Percentiles rank a stretch among this genome's conserved stretches.
Conservation (phyloP, 37 sponge, comb jelly and placozoan species). For the Halisarca cf. caerulea region DNA sequence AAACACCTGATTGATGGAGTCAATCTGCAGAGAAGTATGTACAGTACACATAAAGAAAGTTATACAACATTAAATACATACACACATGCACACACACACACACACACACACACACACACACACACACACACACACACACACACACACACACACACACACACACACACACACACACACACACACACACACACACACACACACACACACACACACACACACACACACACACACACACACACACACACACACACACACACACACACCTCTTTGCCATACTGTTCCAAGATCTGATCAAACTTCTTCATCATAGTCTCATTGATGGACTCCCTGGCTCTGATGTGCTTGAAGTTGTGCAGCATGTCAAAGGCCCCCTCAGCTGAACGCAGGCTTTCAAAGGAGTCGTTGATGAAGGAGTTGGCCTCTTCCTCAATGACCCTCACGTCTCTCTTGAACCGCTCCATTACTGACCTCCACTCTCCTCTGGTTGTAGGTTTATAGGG, state of each 20-base stretch:
- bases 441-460: constrained; percentile 90
- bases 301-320: constrained; percentile 97
- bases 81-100: too few relatives aligned
- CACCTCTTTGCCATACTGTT: constrained; percentile 90
- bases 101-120: too few relatives aligned
- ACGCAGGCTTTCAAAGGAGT: constrained; percentile 93
- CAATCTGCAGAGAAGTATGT: constrained; percentile 43
- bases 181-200: too few relatives aligned
- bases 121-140: too few relatives aligned
- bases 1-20: constrained; percentile 83
- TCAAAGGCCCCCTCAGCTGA: constrained; percentile 99
- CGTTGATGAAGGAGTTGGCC: constrained; percentile 93
- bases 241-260: too few relatives aligned
- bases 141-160: too few relatives aligned
- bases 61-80: too few relatives aligned
- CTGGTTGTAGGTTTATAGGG: constrained; percentile 74
- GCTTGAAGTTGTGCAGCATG: constrained; percentile 97
- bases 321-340: constrained; percentile 85
- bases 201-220: too few relatives aligned
- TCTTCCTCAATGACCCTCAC: constrained; percentile 91
- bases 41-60: too few relatives aligned
- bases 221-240: too few relatives aligned
- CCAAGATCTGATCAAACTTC: constrained; percentile 94
- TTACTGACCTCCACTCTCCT: constrained; percentile 82
- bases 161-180: too few relatives aligned